Base-by-base conservation (phyloP, 2,888 invertebrate species). In the Hyles lineata region DNA sequence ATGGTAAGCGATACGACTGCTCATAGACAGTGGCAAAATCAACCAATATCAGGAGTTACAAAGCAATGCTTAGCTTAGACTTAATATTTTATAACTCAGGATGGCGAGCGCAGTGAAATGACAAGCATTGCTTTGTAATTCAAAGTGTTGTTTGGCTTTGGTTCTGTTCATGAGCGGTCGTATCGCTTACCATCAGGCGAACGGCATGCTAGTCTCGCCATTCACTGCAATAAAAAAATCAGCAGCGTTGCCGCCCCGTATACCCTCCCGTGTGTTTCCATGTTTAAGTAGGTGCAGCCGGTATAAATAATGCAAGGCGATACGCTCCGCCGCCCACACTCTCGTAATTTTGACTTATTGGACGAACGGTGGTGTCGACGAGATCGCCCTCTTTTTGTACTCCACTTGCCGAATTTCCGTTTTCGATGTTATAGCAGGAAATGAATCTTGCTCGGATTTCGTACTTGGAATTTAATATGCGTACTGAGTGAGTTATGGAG, bases 261-360 rank as follows among this genome's bases (percentile, higher is more conserved):
- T 75, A 55, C 43, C n/a, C 60, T 5, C 55, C 77, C 74, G 78
- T 85, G 74, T 82, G 79, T 83, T 80, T 77, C 70, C 78, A 73
- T 72, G 73, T 78, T 79, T 85, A 88, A 89, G 89, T 87, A 87
- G 85, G 80, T 81, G 84, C 89, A 87, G 85, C 83, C 83, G 85
- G 84, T 88, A 89, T 88, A 88, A 91, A 91, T 90, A 90, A 90
- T 87, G 86, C 86, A 84, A 81, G 82, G 82, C 86, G 88, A 88
- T 88, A 85, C 86, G 91, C 90, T 86, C 79, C 87, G 82, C 85
- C 87, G 90, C 90, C 84, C 79, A 79, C 80, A 76, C 82, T 81
- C 89, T 85, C 87, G 87, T 90, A 85, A 89, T 89, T 90, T 91
- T 91, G 92, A 92, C 89, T 89, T 90, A 91, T 90, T 88, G 86